A percentile compares a stretch with the other conserved stretches of the same genome.
Evolutionary conservation across 2,113 vertebrate genomes (phyloP).

Genomic region (Dolichallabes microphthalmus): DNA sequence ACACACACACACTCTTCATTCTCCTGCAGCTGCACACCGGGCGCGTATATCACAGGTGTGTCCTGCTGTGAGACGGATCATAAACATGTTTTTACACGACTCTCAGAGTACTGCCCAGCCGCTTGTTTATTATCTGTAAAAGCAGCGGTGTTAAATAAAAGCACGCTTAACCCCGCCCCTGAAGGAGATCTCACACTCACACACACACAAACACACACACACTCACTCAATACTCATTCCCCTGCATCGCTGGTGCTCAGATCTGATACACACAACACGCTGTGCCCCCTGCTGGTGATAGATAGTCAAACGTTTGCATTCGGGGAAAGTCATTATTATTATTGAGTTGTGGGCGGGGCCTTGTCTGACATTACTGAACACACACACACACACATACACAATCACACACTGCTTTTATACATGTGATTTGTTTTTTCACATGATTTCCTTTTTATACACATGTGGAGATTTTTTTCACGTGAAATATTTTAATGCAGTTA

Average conservation of each 20-base stretch:
- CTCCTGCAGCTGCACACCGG: background rate
- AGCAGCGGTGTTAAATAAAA: conserved; percentile 52
- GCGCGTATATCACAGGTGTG: conserved; percentile 28
- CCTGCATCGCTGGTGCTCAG: background rate
- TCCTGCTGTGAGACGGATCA: conserved; percentile 32
- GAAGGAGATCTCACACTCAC: conserved; percentile 8
- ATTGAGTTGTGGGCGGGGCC: background rate
- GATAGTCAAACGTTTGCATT: background rate
- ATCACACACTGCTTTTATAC: background rate
- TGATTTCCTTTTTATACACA: background rate
- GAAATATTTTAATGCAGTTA: no score
- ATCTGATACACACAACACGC: background rate
- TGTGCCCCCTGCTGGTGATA: background rate
- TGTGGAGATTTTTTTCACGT: background rate
- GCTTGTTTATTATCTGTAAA: conserved; percentile 48
- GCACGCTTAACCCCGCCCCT: background rate
- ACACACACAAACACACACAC: background rate
- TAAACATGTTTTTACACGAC: conserved; percentile 45
- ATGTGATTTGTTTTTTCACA: background rate
- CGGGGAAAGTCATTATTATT: background rate
- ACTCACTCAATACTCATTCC: background rate
- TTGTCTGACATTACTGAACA: background rate
- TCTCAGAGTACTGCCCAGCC: conserved; percentile 26
- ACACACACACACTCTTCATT: background rate
- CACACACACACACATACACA: background rate